Conservation (phyloP, 1,140 invertebrate species). For the Whitmania pigra region DNA sequence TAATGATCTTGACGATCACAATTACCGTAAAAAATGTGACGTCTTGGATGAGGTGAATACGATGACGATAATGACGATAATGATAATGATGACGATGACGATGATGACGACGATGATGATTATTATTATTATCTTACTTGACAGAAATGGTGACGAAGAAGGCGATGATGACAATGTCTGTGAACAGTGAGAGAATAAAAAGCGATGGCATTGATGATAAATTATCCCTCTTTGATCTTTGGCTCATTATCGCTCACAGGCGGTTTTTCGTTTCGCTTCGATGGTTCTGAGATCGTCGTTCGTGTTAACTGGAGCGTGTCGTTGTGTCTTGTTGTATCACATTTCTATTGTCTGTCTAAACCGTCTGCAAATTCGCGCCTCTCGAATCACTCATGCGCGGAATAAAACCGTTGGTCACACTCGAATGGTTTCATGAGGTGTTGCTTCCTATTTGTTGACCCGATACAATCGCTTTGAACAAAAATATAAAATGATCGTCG, state of each 20-base stretch:
- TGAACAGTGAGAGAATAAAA: background rate
- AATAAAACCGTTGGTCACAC: too few relatives aligned
- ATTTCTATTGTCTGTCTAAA: too few relatives aligned
- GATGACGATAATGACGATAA: background rate
- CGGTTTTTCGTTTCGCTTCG: too few relatives aligned
- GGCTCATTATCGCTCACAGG: too few relatives aligned
- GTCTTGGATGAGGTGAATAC: background rate
- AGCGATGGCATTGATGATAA: background rate
- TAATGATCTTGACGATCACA: background rate
- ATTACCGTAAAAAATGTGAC: background rate
- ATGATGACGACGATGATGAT: conserved; percentile 2
- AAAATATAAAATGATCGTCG: background rate
- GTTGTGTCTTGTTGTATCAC: too few relatives aligned
- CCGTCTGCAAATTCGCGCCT: too few relatives aligned
- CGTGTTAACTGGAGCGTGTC: too few relatives aligned
- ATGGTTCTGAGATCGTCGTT: too few relatives aligned
- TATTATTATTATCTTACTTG: too few relatives aligned
- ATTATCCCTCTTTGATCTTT: background rate
- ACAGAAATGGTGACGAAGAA: background rate
- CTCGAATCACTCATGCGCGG: too few relatives aligned
- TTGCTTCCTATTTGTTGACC: too few relatives aligned
- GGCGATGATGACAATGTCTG: background rate
- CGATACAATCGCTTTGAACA: background rate
- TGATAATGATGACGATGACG: background rate
- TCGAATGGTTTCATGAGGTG: too few relatives aligned